A percentile compares a stretch with the other conserved stretches of the same genome.
phyloP scores from a whole-genome alignment of 1,140 invertebrate species.

The Maconellicoccus hirsutus region DNA sequence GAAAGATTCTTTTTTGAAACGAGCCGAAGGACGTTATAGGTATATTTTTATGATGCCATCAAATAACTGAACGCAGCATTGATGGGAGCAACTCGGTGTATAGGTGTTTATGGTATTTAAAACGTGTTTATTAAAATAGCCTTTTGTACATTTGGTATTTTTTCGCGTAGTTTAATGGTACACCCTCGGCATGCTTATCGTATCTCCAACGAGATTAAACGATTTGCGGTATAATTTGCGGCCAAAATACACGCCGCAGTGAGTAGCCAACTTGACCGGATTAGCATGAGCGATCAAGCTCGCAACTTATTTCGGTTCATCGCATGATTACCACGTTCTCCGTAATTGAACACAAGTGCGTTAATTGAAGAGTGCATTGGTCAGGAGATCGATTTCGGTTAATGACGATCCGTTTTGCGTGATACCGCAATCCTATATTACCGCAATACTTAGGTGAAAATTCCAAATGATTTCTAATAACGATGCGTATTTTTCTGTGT shows the following conservation, averaged over 20 bases:
- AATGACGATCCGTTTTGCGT: too few relatives aligned
- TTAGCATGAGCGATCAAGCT: neutral
- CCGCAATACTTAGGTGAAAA: too few relatives aligned
- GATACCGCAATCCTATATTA: too few relatives aligned
- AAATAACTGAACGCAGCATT: neutral
- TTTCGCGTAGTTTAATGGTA: neutral
- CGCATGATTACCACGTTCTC: neutral
- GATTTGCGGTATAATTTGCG: neutral
- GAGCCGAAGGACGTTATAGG: slow-evolving; percentile 16
- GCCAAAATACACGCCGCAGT: neutral
- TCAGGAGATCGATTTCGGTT: too few relatives aligned
- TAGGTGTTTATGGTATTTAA: neutral
- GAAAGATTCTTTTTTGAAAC: neutral
- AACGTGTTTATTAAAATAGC: slow-evolving; percentile 3
- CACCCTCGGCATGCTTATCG: too few relatives aligned
- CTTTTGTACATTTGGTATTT: neutral
- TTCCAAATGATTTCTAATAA: too few relatives aligned
- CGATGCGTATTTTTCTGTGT: too few relatives aligned
- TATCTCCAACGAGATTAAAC: neutral
- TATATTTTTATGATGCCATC: slow-evolving; percentile 20
- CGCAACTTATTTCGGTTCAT: neutral
- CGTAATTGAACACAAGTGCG: too few relatives aligned
- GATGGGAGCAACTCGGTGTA: neutral
- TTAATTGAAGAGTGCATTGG: too few relatives aligned
- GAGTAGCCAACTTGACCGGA: neutral